Percentiles rank a stretch among this genome's conserved stretches.
Conservation (phyloP, 2,113 vertebrate genomes). For the Megaceryle maxima region DNA sequence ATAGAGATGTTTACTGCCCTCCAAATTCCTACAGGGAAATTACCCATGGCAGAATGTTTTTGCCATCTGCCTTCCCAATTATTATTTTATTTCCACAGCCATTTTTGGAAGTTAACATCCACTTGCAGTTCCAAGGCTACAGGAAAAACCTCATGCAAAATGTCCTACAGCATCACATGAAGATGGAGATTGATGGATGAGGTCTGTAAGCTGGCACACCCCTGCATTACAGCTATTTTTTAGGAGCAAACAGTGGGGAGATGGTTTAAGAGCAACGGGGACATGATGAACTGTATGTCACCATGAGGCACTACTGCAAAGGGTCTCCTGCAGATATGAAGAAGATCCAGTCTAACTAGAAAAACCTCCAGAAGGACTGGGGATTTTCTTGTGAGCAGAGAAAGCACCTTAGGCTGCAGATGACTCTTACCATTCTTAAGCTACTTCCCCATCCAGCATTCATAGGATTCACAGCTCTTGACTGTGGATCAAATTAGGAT, state of each 20-base stretch:
- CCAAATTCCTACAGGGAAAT: neutral
- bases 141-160: neutral
- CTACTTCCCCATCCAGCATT: neutral
- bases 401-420: neutral
- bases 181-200: too few relatives aligned
- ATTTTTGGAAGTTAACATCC: neutral
- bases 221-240: neutral
- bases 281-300: neutral
- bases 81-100: neutral
- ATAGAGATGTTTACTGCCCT: neutral
- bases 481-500: neutral
- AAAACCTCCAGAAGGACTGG: neutral
- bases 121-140: neutral
- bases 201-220: neutral
- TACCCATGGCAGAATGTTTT: rapidly evolving
- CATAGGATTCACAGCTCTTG: neutral
- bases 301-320: neutral
- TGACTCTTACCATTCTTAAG: neutral
- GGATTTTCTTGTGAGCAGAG: neutral
- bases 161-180: rapidly evolving
- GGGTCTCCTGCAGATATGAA: neutral
- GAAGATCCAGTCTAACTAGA: neutral
- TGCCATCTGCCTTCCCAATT: neutral
- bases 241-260: neutral
- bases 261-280: neutral